Percentiles rank a stretch among this genome's conserved stretches.
Conservation (phyloP, 2,113 vertebrate species). For the Columba livia region DNA sequence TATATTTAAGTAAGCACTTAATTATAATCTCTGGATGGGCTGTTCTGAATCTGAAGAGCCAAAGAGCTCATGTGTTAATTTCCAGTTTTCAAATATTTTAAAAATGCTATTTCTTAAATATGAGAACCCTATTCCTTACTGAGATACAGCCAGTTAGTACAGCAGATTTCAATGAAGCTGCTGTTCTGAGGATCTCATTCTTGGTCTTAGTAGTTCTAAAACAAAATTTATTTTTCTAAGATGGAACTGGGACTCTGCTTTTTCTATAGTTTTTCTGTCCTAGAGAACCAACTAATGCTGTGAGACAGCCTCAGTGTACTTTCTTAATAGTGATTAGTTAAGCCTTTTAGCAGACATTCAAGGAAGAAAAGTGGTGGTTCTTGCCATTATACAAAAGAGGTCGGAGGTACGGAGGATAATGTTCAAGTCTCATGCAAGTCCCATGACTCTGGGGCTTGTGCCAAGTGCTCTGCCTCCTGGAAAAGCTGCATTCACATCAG, state of each 20-base stretch:
- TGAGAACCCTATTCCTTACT: neutral
- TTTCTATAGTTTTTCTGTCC: neutral
- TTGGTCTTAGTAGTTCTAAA: neutral
- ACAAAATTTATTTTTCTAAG: neutral
- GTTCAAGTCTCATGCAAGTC: constrained; percentile 28
- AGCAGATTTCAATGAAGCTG: neutral
- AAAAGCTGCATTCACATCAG: constrained; percentile 1
- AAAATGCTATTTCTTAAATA: neutral
- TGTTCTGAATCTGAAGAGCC: neutral
- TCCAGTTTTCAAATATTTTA: neutral
- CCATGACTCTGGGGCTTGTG: neutral
- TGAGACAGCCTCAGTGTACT: neutral
- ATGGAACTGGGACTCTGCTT: neutral
- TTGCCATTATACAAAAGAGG: neutral
- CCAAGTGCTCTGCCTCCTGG: neutral
- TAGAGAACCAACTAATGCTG: neutral
- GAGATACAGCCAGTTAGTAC: neutral
- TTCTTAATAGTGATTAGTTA: constrained; percentile 18
- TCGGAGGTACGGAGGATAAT: neutral
- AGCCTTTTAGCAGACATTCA: neutral
- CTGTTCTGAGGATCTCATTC: neutral
- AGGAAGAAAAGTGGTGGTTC: neutral
- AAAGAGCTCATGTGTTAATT: neutral
- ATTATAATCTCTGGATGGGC: neutral
- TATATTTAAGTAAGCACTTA: neutral